Percentiles rank a stretch among this genome's conserved stretches.
Evolutionary conservation across 2,113 vertebrate genomes (phyloP).

Genomic region (Chaetodon auriga): DNA sequence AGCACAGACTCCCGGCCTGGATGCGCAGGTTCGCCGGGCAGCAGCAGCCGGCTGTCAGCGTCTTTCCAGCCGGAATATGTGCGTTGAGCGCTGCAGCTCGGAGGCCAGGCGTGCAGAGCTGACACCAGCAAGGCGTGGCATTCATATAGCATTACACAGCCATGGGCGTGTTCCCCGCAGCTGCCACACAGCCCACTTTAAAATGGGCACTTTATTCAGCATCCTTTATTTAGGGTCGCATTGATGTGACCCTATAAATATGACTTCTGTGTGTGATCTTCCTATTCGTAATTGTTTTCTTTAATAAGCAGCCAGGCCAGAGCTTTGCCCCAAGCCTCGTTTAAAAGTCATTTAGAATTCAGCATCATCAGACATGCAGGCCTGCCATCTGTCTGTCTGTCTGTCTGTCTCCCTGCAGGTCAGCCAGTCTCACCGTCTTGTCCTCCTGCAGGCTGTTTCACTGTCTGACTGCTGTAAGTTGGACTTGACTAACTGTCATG

Average conservation of each 20-base stretch:
- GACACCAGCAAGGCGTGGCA: conserved; percentile 77
- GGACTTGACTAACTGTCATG: background rate
- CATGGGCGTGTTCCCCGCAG: conserved; percentile 64
- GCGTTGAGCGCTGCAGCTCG: conserved; percentile 38
- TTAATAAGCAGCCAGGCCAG: background rate
- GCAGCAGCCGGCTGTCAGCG: conserved; percentile 60
- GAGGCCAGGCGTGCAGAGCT: conserved; percentile 62
- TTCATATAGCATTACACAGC: conserved; percentile 54
- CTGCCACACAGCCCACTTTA: conserved; percentile 35
- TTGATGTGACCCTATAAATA: background rate
- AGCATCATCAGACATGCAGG: conserved; percentile 64
- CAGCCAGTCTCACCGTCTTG: conserved; percentile 6
- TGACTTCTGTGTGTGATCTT: background rate
- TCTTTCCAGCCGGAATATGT: conserved; percentile 34
- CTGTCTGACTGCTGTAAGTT: background rate
- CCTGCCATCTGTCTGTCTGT: conserved; percentile 44
- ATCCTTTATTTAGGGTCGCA: too few relatives aligned
- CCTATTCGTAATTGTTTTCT: accelerated
- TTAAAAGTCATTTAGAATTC: conserved; percentile 36
- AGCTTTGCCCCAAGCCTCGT: background rate
- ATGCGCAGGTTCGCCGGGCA: conserved; percentile 54
- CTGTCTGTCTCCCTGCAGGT: background rate
- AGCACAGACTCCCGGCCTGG: conserved; percentile 19
- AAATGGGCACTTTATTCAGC: background rate
- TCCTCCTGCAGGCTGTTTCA: background rate